Conservation (phyloP, 2,797 vertebrate species). For the Leptodactylus fallax region DNA sequence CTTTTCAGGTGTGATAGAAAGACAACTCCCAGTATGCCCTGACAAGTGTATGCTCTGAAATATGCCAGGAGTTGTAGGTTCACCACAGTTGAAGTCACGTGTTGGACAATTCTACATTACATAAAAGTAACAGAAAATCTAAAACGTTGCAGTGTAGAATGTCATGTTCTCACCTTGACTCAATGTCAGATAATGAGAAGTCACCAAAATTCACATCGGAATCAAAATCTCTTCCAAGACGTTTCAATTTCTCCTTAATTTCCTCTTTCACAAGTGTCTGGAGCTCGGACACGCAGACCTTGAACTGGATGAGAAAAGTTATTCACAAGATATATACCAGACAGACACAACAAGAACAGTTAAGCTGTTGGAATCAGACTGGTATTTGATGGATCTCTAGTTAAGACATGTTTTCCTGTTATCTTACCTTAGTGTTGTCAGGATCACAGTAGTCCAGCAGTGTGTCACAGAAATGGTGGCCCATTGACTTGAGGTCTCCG, state of each 20-base stretch:
- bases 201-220: slow-evolving; percentile 71
- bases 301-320: slow-evolving; percentile 70
- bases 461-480: slow-evolving; percentile 89
- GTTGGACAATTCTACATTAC: too few species aligned
- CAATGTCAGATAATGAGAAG: slow-evolving; percentile 84
- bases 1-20: too few species aligned
- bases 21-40: too few species aligned
- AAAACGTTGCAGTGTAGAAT: too few species aligned
- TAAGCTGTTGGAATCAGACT: neutral
- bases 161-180: slow-evolving; percentile 83
- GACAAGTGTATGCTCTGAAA: too few species aligned
- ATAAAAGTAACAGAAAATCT: too few species aligned
- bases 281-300: slow-evolving; percentile 82
- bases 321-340: neutral
- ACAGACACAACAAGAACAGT: neutral
- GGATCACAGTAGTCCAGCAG: slow-evolving; percentile 92
- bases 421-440: slow-evolving; percentile 83
- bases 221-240: slow-evolving; percentile 73
- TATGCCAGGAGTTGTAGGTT: too few species aligned
- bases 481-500: slow-evolving; percentile 86
- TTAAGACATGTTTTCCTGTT: neutral
- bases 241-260: slow-evolving; percentile 71
- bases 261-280: slow-evolving; percentile 73
- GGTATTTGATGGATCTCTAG: too few species aligned
- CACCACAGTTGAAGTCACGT: too few species aligned